phyloP scores from a whole-genome alignment of 2,797 vertebrate genomes.

The Acrossocheilus wenchowensis region DNA sequence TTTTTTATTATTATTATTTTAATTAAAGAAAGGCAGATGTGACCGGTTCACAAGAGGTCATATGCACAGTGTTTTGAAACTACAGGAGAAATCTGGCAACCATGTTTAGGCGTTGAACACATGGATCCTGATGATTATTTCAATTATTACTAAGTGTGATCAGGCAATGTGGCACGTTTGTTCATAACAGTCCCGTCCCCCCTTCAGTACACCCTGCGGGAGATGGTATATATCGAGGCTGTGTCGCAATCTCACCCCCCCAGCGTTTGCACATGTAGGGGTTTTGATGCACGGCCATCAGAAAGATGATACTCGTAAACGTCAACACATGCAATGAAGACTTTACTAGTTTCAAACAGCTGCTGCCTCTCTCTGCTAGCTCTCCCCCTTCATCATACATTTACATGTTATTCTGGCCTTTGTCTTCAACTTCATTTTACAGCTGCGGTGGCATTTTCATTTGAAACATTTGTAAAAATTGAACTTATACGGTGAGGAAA shows the following conservation, averaged over 20 bases:
- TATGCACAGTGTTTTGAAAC: neutral
- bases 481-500: too few relatives aligned
- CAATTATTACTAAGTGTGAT: conserved; percentile 18
- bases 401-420: neutral
- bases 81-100: conserved; percentile 29
- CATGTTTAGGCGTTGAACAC: neutral
- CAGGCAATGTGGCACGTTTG: neutral
- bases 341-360: conserved; percentile 45
- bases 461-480: neutral
- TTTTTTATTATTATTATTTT: conserved; percentile 6
- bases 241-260: conserved; percentile 30
- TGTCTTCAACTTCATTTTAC: conserved; percentile 6
- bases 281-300: conserved; percentile 35
- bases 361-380: conserved; percentile 26
- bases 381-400: conserved; percentile 26
- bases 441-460: neutral
- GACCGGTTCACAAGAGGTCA: conserved; percentile 18
- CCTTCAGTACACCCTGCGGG: neutral
- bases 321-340: conserved; percentile 51
- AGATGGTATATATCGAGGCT: conserved; percentile 19
- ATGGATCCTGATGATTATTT: conserved; percentile 29
- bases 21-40: conserved; percentile 44
- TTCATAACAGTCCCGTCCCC: neutral
- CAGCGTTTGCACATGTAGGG: conserved; percentile 36
- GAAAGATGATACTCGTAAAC: conserved; percentile 45